phyloP scores from a whole-genome alignment of 1,140 invertebrate genomes.

The Reticulitermes speratus region DNA sequence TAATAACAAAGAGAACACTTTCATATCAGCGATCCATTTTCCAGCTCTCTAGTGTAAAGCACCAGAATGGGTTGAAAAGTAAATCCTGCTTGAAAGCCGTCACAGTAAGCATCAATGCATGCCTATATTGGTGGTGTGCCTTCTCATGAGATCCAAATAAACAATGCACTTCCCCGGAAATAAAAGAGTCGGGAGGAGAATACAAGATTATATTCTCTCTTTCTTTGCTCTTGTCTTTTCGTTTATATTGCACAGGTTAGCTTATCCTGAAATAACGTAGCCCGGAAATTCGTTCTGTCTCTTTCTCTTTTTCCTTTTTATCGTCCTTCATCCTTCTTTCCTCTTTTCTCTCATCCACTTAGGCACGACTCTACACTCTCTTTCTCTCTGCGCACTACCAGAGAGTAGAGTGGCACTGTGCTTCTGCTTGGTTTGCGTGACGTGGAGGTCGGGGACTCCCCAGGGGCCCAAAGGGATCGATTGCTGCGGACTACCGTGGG shows the following conservation, averaged over 20 bases:
- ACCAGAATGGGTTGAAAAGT: background rate
- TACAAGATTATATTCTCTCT: slow-evolving; percentile 2
- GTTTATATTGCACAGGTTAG: background rate
- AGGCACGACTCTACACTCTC: background rate
- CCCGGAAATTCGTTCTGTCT: background rate
- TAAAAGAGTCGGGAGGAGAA: background rate
- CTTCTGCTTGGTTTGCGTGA: slow-evolving; percentile 16
- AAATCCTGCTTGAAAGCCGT: background rate
- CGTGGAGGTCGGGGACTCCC: background rate
- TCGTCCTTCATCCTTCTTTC: background rate
- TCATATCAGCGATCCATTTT: too few relatives aligned
- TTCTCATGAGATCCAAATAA: slow-evolving; percentile 13
- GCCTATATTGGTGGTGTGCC: background rate
- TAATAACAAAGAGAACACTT: too few relatives aligned
- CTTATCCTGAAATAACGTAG: background rate
- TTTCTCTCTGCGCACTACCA: background rate
- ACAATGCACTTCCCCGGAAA: slow-evolving; percentile 8
- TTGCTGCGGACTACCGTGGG: slow-evolving; percentile 16
- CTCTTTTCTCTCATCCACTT: background rate
- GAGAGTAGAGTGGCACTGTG: background rate
- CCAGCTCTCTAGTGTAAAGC: background rate
- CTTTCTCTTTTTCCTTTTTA: background rate
- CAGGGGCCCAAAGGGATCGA: slow-evolving; percentile 18
- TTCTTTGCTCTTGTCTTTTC: background rate
- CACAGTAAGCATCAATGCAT: background rate